phyloP scores from a whole-genome alignment of 1,140 invertebrate genomes.

The Radopholus similis region DNA sequence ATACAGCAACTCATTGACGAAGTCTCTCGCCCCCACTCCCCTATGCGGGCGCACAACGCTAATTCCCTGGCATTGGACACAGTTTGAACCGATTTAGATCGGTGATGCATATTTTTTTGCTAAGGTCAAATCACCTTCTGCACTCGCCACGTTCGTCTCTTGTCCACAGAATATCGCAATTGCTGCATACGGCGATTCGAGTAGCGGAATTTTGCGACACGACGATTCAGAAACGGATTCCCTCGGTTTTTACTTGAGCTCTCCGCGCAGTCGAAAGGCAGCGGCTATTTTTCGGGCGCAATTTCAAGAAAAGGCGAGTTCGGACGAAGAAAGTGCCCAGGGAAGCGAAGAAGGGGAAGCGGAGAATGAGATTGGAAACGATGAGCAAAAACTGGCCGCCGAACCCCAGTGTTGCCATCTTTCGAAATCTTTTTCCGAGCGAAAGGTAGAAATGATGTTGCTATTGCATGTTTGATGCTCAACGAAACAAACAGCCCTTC shows the following conservation, averaged over 20 bases:
- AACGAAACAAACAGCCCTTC: too few species aligned
- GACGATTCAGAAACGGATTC: slow-evolving; percentile 32
- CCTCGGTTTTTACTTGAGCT: slow-evolving; percentile 31
- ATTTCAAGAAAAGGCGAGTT: not conserved
- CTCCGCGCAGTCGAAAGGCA: slow-evolving; percentile 16
- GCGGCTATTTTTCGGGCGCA: not conserved
- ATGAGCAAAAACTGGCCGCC: too few species aligned
- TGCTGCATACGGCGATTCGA: not conserved
- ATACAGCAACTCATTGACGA: slow-evolving; percentile 38
- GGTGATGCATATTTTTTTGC: not conserved
- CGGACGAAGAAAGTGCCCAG: not conserved
- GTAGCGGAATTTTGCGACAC: slow-evolving; percentile 2
- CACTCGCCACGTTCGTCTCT: slow-evolving; percentile 1
- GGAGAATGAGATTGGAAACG: not conserved
- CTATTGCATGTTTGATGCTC: too few species aligned
- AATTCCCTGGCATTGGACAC: slow-evolving; percentile 12
- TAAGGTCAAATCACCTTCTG: slow-evolving; percentile 5
- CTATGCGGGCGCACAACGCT: slow-evolving; percentile 20
- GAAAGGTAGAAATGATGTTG: too few species aligned
- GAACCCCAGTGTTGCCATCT: too few species aligned
- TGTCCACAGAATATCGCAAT: slow-evolving; percentile 1
- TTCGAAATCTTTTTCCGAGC: too few species aligned
- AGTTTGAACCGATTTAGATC: not conserved
- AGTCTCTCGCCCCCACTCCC: slow-evolving; percentile 23
- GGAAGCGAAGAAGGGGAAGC: not conserved